These are phyloP conservation scores for Ligdia adustata DNA, from an alignment of 2,888 invertebrate genomes.

Conservation along the genomic window DNA sequence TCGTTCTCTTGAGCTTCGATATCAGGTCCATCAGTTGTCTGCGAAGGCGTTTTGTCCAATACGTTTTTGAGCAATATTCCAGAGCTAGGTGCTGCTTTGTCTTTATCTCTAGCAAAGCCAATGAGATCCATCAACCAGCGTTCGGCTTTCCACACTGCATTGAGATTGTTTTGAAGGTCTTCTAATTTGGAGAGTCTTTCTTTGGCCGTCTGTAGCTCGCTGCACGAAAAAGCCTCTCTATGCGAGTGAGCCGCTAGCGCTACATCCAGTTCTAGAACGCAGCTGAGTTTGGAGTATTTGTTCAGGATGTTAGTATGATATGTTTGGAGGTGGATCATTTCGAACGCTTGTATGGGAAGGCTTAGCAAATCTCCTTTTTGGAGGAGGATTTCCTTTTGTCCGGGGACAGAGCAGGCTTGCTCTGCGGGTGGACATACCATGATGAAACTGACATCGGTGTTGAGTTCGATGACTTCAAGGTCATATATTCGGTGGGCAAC, in stretches of 20 bases:
- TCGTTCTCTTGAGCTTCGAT: slow-evolving; percentile 77
- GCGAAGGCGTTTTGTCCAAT: slow-evolving; percentile 63
- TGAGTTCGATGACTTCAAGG: slow-evolving; percentile 96
- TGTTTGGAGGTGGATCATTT: slow-evolving; percentile 97
- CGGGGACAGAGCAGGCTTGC: slow-evolving; percentile 95
- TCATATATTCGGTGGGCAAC: slow-evolving; percentile 93
- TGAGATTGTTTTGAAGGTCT: slow-evolving; percentile 93
- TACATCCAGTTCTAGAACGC: slow-evolving; percentile 96
- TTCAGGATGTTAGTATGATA: slow-evolving; percentile 96
- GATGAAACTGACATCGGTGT: slow-evolving; percentile 94
- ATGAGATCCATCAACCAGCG: slow-evolving; percentile 99
- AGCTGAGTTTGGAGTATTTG: slow-evolving; percentile 96
- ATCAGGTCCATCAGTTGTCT: slow-evolving; percentile 58
- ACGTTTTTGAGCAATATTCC: slow-evolving; percentile 76
- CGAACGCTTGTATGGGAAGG: slow-evolving; percentile 96
- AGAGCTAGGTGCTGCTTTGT: slow-evolving; percentile 70
- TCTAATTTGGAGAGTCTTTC: slow-evolving; percentile 92
- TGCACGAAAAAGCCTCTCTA: slow-evolving; percentile 96
- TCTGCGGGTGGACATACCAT: slow-evolving; percentile 97
- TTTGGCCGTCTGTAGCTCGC: slow-evolving; percentile 93
- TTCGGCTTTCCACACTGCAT: slow-evolving; percentile 95
- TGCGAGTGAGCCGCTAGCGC: slow-evolving; percentile 96
- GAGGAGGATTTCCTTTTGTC: slow-evolving; percentile 92
- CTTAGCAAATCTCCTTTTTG: slow-evolving; percentile 94
- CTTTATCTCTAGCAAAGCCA: slow-evolving; percentile 93